Evolutionary conservation across 2,113 vertebrate genomes (phyloP), one percentile per base, ranked within the genome.

Genomic region (Corythornis vintsioides): DNA sequence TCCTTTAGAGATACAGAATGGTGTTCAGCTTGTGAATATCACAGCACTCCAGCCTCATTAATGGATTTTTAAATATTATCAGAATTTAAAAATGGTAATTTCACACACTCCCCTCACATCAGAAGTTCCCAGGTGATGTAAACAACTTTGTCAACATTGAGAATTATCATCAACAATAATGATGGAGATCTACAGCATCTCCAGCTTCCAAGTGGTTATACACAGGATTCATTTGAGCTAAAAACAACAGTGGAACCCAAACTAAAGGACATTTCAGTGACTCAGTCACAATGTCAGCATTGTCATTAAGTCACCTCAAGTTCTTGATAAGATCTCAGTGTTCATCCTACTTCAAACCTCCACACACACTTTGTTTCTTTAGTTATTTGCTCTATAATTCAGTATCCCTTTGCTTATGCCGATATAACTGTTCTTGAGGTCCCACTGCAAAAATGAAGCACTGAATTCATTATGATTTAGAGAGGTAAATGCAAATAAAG

Each of bases 311-410:
- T 15, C 33, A 79, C 26, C 50, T 75, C 56, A 47, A 21, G 29
- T 17, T 65, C 43, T 65, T 57, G 29, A 78, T 66, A 65, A 17
- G 17, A 38, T 19, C 45, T 64, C 3, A 2, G 10, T 0, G 0
- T 31, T 45, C 50, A 61, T n/a, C 40, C 28, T 2, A 11, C 19
- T 70, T 59, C 82, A 86, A 82, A 50, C 31, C 22, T 73, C 64
- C 59, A 28, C 24, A 38, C 45, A 33, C 45, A 33, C 43, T 18
- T 28, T 5, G 38, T 33, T 72, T 48, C 7, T 35, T 76, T 66
- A 61, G 13, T 48, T 61, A 65, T 20, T 79, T 3, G 2, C 24
- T 65, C 40, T 72, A 0, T 7, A 75, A 72, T 38, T 72, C 48
- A 22, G 14, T 24, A 72, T 4, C n/a, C 7, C 9, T 90, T 42